Percentiles rank a stretch among this genome's conserved stretches.
These are phyloP conservation scores for Falco punctatus DNA, from an alignment of 2,113 vertebrate species.

Conservation along the genomic window DNA sequence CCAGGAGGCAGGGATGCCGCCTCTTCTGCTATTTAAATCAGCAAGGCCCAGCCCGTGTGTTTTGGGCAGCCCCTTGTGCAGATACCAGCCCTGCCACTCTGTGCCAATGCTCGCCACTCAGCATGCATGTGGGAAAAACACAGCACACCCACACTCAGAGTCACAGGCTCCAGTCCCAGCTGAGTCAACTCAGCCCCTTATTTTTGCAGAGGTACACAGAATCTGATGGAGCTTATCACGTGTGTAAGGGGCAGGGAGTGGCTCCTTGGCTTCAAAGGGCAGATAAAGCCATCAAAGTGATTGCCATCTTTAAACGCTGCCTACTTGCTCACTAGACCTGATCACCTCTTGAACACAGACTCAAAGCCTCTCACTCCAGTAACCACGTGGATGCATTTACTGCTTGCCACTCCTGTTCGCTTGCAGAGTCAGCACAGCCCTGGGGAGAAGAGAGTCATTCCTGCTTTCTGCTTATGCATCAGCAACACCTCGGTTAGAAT, in stretches of 20 bases:
- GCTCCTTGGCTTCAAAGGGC: constrained; percentile 45
- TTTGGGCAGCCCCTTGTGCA: not conserved
- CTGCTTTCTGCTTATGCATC: not conserved
- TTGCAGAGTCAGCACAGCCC: not conserved
- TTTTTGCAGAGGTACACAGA: not conserved
- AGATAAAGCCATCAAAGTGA: constrained; percentile 48
- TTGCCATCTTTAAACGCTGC: not conserved
- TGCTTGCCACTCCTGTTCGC: not conserved
- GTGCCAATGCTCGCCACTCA: rapidly evolving
- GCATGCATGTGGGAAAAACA: not conserved
- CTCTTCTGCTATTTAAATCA: not conserved
- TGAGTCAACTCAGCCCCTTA: constrained; percentile 16
- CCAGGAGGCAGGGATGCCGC: rapidly evolving
- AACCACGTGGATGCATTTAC: not conserved
- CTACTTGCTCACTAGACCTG: not conserved
- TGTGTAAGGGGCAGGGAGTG: not conserved
- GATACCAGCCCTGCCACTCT: not conserved
- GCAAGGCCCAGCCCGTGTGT: not conserved
- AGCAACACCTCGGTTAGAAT: not conserved
- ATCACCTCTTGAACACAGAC: not conserved
- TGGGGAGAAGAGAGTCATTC: not conserved
- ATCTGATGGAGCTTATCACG: constrained; percentile 6
- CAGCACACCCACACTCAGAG: not conserved
- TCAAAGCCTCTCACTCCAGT: not conserved
- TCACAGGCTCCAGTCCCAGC: not conserved